Evolutionary conservation across 2,797 vertebrate species (phyloP), one percentile per base, ranked within the genome.

Genomic region (Pangasius krempfi): DNA sequence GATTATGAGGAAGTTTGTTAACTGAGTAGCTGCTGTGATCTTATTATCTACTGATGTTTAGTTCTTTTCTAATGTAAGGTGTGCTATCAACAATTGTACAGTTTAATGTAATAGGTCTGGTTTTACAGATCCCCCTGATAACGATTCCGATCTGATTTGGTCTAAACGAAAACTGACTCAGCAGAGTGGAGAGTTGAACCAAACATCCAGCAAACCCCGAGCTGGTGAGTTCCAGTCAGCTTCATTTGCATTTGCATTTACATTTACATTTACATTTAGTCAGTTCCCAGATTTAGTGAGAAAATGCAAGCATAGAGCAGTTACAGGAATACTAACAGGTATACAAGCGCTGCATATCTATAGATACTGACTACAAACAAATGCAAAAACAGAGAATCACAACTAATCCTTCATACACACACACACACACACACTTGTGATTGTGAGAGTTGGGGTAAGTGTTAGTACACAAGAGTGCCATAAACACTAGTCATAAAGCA

Each of bases 81-180:
- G 1, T 56, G 50, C 50, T 50, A 84, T 66, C 13, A n/a, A 1
- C 44, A 62, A 16, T n/a, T 40, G 25, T 44, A 62, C 3, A 44
- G 5, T 30, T 8, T 70, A 54, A 52, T 56, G 13, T 54, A 37
- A 85, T 72, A 6, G 47, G 27, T 72, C 4, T 72, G 44, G 22
- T 81, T 64, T 33, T 52, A 37, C 86, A 70, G 60, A 40, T 22
- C 64, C 37, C 5, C 50, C 84, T 72, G 66, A 37, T 25, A 70
- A 22, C 20, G 50, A 85, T 25, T 54, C 37, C 25, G 84, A 72
- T 37, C 62, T 27, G 50, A 54, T 25, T 72, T 72, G 84, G 84
- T 54, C 66, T 25, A 85, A 70, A 22, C 27, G 84, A 85, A 56
- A 72, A 16, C 50, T 85, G 47, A 72, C 47, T 72, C 64, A 85